These are phyloP conservation scores for Drosophila virilis DNA, from an alignment of 1,140 invertebrate genomes.

Conservation along the genomic window DNA sequence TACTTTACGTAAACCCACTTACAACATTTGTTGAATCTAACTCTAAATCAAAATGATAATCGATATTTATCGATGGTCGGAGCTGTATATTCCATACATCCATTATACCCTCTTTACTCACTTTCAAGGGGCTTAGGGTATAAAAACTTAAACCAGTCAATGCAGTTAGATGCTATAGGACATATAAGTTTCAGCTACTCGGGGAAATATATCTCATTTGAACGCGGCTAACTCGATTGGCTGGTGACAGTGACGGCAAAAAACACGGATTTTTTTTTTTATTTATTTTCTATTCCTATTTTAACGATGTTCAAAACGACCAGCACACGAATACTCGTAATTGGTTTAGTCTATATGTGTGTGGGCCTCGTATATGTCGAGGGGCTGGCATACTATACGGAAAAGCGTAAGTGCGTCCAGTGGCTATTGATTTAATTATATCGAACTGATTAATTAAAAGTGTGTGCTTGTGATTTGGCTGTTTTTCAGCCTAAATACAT, in stretches of 20 bases:
- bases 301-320: constrained; percentile 25
- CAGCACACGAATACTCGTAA: constrained; percentile 38
- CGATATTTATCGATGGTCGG: too few species aligned
- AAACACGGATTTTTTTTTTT: constrained; percentile 15
- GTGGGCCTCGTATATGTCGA: constrained; percentile 87
- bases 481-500: constrained; percentile 17
- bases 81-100: too few species aligned
- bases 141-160: neutral
- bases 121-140: neutral
- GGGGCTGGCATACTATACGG: constrained; percentile 52
- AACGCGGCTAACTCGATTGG: constrained; percentile 58
- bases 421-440: constrained; percentile 32
- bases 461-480: constrained; percentile 5
- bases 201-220: constrained; percentile 57
- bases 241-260: constrained; percentile 35
- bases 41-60: too few species aligned
- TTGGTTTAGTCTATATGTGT: constrained; percentile 84
- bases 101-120: neutral
- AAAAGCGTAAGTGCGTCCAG: constrained; percentile 62
- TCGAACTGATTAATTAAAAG: constrained; percentile 26
- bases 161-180: neutral
- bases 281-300: constrained; percentile 9
- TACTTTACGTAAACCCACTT: too few species aligned
- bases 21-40: too few species aligned
- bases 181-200: constrained; percentile 56